phyloP scores from a whole-genome alignment of 2,797 vertebrate genomes.

The Diceros bicornis region DNA sequence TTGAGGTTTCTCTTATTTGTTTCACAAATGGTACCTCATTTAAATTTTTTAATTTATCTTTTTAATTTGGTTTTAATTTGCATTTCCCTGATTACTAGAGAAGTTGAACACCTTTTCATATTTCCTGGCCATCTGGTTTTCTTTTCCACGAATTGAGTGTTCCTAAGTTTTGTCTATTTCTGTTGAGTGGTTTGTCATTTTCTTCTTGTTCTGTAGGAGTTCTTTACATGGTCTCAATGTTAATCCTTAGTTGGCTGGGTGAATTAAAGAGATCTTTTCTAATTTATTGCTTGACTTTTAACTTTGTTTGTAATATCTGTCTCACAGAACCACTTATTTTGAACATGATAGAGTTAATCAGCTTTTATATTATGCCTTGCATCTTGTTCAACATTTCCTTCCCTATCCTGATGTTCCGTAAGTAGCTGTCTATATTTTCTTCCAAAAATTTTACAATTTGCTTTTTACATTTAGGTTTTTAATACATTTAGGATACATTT shows the following conservation, averaged over 20 bases:
- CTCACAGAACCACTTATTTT: background rate
- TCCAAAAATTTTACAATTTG: background rate
- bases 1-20: no score
- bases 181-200: background rate
- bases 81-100: background rate
- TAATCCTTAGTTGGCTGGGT: background rate
- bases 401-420: background rate
- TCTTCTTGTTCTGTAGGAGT: background rate
- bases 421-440: background rate
- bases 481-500: background rate
- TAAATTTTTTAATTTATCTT: background rate
- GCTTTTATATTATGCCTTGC: background rate
- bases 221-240: background rate
- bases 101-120: background rate
- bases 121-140: background rate
- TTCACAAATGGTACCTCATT: background rate
- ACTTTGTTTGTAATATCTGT: background rate
- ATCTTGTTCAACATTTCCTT: background rate
- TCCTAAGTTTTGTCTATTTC: background rate
- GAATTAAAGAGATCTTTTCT: background rate
- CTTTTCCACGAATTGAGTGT: background rate
- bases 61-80: background rate
- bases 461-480: background rate
- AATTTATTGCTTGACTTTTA: background rate
- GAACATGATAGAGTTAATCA: background rate